These are phyloP conservation scores for Trissolcus brochymenae DNA, from an alignment of 2,888 invertebrate genomes.

Conservation along the genomic window DNA sequence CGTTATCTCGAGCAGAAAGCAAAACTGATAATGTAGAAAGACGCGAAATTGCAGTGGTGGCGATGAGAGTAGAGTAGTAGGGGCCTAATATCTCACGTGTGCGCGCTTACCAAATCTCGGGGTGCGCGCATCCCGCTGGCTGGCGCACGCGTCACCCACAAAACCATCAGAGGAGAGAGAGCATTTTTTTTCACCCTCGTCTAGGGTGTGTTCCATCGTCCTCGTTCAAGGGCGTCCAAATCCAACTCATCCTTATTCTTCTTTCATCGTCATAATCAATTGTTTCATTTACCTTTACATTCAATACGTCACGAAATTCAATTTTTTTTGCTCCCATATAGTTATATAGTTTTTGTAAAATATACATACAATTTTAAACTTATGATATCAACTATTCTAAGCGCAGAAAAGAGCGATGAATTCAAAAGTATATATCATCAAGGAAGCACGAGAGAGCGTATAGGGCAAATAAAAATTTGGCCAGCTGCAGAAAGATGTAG, in stretches of 20 bases:
- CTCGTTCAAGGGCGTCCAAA: slow-evolving; percentile 72
- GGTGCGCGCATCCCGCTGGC: slow-evolving; percentile 52
- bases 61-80: slow-evolving; percentile 41
- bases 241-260: slow-evolving; percentile 57
- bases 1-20: neutral
- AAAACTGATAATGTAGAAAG: slow-evolving; percentile 33
- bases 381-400: neutral
- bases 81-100: slow-evolving; percentile 57
- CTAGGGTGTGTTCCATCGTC: slow-evolving; percentile 64
- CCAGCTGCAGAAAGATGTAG: slow-evolving; percentile 35
- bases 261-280: slow-evolving; percentile 16
- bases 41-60: slow-evolving; percentile 23
- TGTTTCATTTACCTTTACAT: slow-evolving; percentile 10
- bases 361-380: no score
- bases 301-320: slow-evolving; percentile 13
- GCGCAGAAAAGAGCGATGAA: slow-evolving; percentile 53
- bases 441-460: slow-evolving; percentile 7
- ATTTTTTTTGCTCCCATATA: slow-evolving; percentile 21
- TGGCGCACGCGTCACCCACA: slow-evolving; percentile 71
- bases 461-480: slow-evolving; percentile 39
- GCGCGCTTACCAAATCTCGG: slow-evolving; percentile 56
- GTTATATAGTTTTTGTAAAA: no score
- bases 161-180: slow-evolving; percentile 57
- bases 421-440: slow-evolving; percentile 33
- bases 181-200: slow-evolving; percentile 35